Percentiles rank a stretch among this genome's conserved stretches.
Conservation (phyloP, 2,797 vertebrate genomes). For the Gouania willdenowi region DNA sequence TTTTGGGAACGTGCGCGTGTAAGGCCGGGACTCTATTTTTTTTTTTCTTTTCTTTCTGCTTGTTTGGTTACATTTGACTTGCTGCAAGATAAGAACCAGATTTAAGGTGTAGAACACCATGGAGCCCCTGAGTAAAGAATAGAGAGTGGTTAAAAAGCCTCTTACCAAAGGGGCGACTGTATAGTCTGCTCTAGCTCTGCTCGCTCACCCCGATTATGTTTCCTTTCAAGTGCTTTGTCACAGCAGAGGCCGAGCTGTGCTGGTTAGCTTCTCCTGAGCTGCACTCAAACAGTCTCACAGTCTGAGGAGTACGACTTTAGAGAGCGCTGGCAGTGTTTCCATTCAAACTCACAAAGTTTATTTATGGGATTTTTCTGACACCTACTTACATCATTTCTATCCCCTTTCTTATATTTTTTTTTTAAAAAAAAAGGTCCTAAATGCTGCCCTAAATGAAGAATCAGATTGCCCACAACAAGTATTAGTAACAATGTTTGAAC, state of each 20-base stretch:
- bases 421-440: too few species aligned
- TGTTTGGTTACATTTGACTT: conserved; percentile 79
- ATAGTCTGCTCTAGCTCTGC: conserved; percentile 81
- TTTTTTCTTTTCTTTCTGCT: too few species aligned
- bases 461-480: too few species aligned
- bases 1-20: conserved; percentile 74
- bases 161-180: conserved; percentile 53
- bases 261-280: conserved; percentile 70
- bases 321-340: conserved; percentile 68
- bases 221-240: conserved; percentile 82
- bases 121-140: conserved; percentile 27
- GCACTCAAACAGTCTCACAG: conserved; percentile 56
- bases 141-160: conserved; percentile 46
- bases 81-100: conserved; percentile 77
- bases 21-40: conserved; percentile 48
- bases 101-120: conserved; percentile 62
- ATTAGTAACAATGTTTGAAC: too few species aligned
- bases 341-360: conserved; percentile 75
- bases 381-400: conserved; percentile 79
- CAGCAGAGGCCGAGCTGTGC: conserved; percentile 62
- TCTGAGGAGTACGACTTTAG: conserved; percentile 77
- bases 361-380: conserved; percentile 85
- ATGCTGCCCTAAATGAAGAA: too few species aligned
- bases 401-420: conserved; percentile 58
- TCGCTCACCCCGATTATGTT: conserved; percentile 65